Percentiles rank a stretch among this genome's conserved stretches.
phyloP scores from a whole-genome alignment of 2,113 vertebrate species.

The Forbesichthys agassizii region DNA sequence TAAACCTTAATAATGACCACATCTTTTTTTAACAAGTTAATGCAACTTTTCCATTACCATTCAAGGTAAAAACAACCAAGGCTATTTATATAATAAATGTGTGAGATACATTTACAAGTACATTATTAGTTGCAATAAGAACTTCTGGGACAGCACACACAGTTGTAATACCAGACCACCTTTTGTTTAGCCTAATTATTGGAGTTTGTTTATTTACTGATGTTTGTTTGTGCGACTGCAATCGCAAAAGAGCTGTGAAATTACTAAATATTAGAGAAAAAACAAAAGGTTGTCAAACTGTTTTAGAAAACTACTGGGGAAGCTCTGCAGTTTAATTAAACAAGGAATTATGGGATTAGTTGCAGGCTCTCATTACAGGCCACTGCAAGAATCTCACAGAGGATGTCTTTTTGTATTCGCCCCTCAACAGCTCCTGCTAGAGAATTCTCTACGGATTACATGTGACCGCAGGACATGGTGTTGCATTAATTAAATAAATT shows the following conservation, averaged over 20 bases:
- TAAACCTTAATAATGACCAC: neutral
- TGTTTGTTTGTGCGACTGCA: constrained; percentile 6
- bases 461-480: constrained; percentile 73
- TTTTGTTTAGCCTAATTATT: neutral
- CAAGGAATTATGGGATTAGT: constrained; percentile 83
- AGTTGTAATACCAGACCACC: neutral
- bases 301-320: constrained; percentile 62
- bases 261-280: constrained; percentile 22
- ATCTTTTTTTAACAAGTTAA: constrained; percentile 5
- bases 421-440: constrained; percentile 60
- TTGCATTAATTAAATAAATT: constrained; percentile 82
- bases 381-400: constrained; percentile 73
- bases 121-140: neutral
- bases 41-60: neutral
- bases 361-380: constrained; percentile 72
- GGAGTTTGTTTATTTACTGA: neutral
- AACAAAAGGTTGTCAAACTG: constrained; percentile 62
- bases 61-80: neutral
- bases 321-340: constrained; percentile 79
- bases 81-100: neutral
- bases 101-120: neutral
- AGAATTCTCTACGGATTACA: constrained; percentile 77
- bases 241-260: constrained; percentile 19
- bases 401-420: constrained; percentile 71
- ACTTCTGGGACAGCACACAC: neutral